Evolutionary conservation across 2,888 invertebrate species (phyloP).

Genomic region (Herminia tarsipennalis): DNA sequence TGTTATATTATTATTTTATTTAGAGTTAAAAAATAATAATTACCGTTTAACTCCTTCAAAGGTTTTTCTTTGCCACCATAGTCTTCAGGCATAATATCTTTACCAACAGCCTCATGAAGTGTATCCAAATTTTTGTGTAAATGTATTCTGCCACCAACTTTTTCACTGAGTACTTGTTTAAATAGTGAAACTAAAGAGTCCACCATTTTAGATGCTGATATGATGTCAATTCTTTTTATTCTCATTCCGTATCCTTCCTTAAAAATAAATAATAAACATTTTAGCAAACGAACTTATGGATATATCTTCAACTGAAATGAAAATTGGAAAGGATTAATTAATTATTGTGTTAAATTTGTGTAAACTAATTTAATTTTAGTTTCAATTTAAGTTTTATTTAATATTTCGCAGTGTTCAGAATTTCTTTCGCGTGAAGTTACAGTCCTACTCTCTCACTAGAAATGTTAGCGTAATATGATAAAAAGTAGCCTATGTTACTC

Average conservation of each 20-base stretch:
- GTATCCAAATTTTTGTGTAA: constrained; percentile 49
- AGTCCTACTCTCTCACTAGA: no score
- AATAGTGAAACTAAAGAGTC: constrained; percentile 51
- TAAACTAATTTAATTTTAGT: no score
- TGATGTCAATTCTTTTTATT: constrained; percentile 58
- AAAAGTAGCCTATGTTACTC: no score
- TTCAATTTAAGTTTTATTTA: no score
- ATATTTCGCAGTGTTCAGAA: no score
- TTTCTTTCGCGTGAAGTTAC: no score
- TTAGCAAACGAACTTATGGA: no score
- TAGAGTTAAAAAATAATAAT: background rate
- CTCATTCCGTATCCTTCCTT: constrained; percentile 67
- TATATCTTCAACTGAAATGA: no score
- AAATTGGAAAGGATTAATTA: no score
- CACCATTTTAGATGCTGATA: constrained; percentile 56
- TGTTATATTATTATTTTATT: no score
- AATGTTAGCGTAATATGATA: no score
- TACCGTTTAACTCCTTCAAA: constrained; percentile 51
- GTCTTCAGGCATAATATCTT: constrained; percentile 59
- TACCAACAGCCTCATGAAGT: constrained; percentile 47
- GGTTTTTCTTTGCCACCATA: constrained; percentile 61
- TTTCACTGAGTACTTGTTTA: constrained; percentile 58
- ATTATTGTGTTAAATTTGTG: no score
- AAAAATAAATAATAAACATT: constrained; percentile 26
- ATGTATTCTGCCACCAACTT: constrained; percentile 52